Evolutionary conservation across 2,113 vertebrate species (phyloP), one percentile per base, ranked within the genome.

Genomic region (Gallinago undulata): DNA sequence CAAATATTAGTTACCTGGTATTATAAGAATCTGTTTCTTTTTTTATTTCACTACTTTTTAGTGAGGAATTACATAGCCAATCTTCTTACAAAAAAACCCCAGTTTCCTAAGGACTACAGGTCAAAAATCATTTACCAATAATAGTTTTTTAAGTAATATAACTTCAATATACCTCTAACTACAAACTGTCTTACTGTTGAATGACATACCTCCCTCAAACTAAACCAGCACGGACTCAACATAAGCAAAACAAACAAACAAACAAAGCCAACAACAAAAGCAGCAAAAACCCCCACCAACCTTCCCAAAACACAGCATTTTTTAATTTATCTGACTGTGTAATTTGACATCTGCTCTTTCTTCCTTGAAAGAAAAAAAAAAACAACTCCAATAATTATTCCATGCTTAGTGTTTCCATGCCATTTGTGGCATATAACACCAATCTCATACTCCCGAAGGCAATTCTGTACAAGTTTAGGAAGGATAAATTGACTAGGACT

Each of bases 251-350:
- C 8, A 75, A 84, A 45, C 25, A 1, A 1, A 17, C 3, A 2
- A 3, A 37, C 35, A 37, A 43, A 0, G 30, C 66, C 56, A 66
- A 6, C 7, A 39, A 47, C 3, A 41, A 68, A 70, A 56, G 78
- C 41, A 11, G 7, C 1, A 16, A 59, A 35, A 2, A 5, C 0
- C 0, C 6, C 14, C 13, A 35, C 8, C 30, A 53, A 47, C 1
- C 7, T 19, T 13, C 6, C 13, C 33, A 5, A 35, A 92, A 45
- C 12, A 53, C 3, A 22, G 25, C 15, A 9, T 13, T 27, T 21
- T 57, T 57, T 41, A 12, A 53, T 51, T 77, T 85, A 63, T 45
- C 66, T 24, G 21, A 57, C 45, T 55, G 14, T 47, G 74, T 35
- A 59, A 55, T 39, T 62, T 80, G 7, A 39, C 25, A 9, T 41